Evolutionary conservation across 2,113 vertebrate genomes (phyloP), one percentile per base, ranked within the genome.

Genomic region (Gallinago jamesoni): DNA sequence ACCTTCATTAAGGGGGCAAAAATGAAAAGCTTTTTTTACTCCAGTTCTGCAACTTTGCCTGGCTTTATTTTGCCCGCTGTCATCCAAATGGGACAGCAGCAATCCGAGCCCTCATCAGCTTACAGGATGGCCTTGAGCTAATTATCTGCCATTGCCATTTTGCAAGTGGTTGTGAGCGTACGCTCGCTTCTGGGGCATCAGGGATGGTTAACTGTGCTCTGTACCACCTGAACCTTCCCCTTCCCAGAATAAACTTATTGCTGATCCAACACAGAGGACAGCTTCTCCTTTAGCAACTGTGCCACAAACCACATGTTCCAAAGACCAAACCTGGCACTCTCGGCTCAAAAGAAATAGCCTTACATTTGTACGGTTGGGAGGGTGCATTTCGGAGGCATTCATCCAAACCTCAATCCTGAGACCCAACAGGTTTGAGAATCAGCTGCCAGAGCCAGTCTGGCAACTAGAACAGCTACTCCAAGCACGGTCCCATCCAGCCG

Each of bases 381-480:
- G 28, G 10, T n/a, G 18, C 12, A 0, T 70, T 92, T 63, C 28
- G 9, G 69, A 87, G 45, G n/a, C 41, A 16, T 15, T 47, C 23
- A 4, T 39, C 74, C 84, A 93, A 83, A 62, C 39, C 86, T 73
- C 84, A 66, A 10, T 22, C 73, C 77, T 16, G 77, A 89, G 69
- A 69, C 85, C 27, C 27, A 93, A 30, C 50, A 90, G 21, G 73
- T 88, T 86, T 90, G 67, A 20, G 41, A 63, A 81, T 83, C 24
- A 83, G 72, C 80, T 92, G 57, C 79, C 75, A 80, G 82, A 93
- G 90, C 75, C 84, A 69, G 82, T 85, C 6, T 84, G 67, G 53
- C 81, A 96, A 53, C 85, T 6, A 2, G 17, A 90, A 73, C 91
- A 91, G 91, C 94, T 87, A 28, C 48, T 77, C 68, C 43, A 20